A percentile compares a stretch with the other conserved stretches of the same genome.
Conservation (phyloP, 2,797 vertebrate species). For the Buphagus erythrorhynchus region DNA sequence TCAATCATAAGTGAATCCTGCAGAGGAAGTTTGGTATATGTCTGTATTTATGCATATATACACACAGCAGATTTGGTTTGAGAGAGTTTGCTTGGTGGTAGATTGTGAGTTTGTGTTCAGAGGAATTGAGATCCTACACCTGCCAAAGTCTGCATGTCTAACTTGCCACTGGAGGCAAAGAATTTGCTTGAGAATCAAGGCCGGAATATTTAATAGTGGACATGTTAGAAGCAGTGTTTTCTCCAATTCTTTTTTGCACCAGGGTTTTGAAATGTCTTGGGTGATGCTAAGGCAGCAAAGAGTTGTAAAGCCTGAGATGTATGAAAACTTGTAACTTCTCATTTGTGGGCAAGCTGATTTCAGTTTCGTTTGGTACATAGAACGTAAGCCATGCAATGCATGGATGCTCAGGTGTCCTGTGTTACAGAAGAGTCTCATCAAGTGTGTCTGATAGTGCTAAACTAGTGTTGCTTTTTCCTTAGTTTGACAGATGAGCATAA, state of each 20-base stretch:
- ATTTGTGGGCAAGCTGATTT: not conserved
- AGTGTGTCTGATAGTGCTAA: not conserved
- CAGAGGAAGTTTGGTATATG: not conserved
- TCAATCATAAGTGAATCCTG: not conserved
- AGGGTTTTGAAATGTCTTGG: not conserved
- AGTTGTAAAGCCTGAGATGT: not conserved
- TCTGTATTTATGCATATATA: not conserved
- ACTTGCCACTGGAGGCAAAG: not conserved
- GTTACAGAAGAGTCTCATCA: not conserved
- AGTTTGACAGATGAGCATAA: not conserved
- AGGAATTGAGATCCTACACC: not conserved
- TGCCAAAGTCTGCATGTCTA: not conserved
- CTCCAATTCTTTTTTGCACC: not conserved
- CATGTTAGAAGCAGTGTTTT: not conserved
- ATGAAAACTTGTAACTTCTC: not conserved
- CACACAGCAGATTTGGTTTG: not conserved
- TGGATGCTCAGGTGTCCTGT: not conserved
- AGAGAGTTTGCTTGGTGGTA: not conserved
- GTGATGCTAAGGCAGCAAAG: not conserved
- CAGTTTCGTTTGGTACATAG: not conserved
- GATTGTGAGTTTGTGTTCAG: not conserved
- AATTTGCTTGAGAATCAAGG: not conserved
- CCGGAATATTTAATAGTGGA: not conserved
- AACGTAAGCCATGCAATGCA: not conserved
- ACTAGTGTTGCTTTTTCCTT: not conserved